Evolutionary conservation across 2,797 vertebrate genomes (phyloP).

Genomic region (Gallinago nigripennis): DNA sequence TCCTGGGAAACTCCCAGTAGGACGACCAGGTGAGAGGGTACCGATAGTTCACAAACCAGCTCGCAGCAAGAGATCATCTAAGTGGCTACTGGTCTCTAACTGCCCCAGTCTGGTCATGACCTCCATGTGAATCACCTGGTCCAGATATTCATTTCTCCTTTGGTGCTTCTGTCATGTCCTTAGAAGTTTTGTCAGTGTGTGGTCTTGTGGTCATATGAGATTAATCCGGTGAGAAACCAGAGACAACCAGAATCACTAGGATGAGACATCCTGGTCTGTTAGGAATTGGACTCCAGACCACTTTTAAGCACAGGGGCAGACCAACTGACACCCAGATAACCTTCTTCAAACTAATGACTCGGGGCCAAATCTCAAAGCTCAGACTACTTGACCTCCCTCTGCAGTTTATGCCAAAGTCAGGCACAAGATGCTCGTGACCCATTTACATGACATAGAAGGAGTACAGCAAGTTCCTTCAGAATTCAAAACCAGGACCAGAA

Average conservation of each 20-base stretch:
- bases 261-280: neutral
- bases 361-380: neutral
- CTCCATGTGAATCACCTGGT: neutral
- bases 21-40: neutral
- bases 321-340: neutral
- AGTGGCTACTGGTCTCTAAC: neutral
- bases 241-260: neutral
- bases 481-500: neutral
- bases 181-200: neutral
- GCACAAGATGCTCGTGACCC: neutral
- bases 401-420: neutral
- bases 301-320: neutral
- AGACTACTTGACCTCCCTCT: neutral
- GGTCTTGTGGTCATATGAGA: neutral
- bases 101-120: neutral
- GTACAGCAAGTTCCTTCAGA: neutral
- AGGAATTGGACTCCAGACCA: neutral
- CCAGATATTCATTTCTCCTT: neutral
- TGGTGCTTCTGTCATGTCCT: neutral
- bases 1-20: neutral
- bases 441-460: constrained; percentile 28
- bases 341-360: neutral
- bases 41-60: neutral
- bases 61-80: neutral
- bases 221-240: neutral